These are phyloP conservation scores for Pelodytes ibericus DNA, from an alignment of 2,797 vertebrate species.

Conservation along the genomic window DNA sequence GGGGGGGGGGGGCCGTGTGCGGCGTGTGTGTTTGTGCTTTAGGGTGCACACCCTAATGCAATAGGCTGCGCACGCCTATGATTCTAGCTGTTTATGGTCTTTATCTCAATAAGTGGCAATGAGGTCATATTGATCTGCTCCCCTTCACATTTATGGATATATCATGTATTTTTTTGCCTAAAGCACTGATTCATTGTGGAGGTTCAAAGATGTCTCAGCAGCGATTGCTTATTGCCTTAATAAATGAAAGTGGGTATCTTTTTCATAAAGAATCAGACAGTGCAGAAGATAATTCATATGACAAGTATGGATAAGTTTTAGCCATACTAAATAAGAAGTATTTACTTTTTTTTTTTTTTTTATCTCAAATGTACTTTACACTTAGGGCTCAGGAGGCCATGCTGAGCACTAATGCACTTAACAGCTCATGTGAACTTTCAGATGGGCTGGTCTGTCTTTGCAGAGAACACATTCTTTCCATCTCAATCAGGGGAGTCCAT, in stretches of 20 bases:
- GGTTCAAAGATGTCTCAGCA: constrained; percentile 30
- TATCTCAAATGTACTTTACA: constrained; percentile 25
- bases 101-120: constrained; percentile 57
- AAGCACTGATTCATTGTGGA: constrained; percentile 32
- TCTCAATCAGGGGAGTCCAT: constrained; percentile 10
- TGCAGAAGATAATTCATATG: constrained; percentile 35
- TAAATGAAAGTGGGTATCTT: constrained; percentile 20
- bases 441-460: background rate
- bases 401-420: constrained; percentile 14
- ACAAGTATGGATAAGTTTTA: constrained; percentile 37
- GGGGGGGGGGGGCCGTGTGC: too few species aligned
- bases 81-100: constrained; percentile 55
- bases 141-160: constrained; percentile 54
- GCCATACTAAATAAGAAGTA: constrained; percentile 37
- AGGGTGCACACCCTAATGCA: too few species aligned
- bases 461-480: background rate
- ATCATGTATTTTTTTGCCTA: constrained; percentile 46
- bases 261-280: constrained; percentile 48
- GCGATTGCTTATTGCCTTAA: constrained; percentile 3
- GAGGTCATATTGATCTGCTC: constrained; percentile 53
- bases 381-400: constrained; percentile 17
- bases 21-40: too few species aligned
- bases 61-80: too few species aligned
- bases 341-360: constrained; percentile 32
- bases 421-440: background rate